Percentiles rank a stretch among this genome's conserved stretches.
These are phyloP conservation scores for Chaetophractus vellerosus DNA, from an alignment of 2,797 vertebrate species.

Conservation along the genomic window DNA sequence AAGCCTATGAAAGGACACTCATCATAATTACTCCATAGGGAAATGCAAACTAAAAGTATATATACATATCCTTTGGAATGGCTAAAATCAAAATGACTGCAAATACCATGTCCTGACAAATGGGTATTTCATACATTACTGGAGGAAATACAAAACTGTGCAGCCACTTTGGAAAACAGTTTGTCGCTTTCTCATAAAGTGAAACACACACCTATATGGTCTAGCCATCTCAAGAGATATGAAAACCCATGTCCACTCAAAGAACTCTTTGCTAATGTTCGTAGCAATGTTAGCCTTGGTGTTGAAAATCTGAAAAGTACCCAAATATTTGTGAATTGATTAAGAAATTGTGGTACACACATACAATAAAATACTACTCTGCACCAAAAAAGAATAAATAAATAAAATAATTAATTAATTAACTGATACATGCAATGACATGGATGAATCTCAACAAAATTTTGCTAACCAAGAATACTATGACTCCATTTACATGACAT, in stretches of 20 bases:
- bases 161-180: not conserved
- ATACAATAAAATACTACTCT: not conserved
- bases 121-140: not conserved
- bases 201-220: not conserved
- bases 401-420: not conserved
- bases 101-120: not conserved
- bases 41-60: not conserved
- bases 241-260: not conserved
- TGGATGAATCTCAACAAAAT: not conserved
- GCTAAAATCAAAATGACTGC: not conserved
- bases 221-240: not conserved
- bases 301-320: not conserved
- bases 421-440: not conserved
- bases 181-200: not conserved
- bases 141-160: not conserved
- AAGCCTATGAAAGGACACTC: not conserved
- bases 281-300: not conserved
- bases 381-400: not conserved
- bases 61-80: not conserved
- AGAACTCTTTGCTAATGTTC: not conserved
- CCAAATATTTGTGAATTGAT: not conserved
- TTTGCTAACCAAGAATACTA: not conserved
- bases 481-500: not conserved
- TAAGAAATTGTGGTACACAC: not conserved
- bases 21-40: not conserved